Percentiles rank a stretch among this genome's conserved stretches.
Conservation (phyloP, 2,888 invertebrate genomes). For the Cheilosia soror region DNA sequence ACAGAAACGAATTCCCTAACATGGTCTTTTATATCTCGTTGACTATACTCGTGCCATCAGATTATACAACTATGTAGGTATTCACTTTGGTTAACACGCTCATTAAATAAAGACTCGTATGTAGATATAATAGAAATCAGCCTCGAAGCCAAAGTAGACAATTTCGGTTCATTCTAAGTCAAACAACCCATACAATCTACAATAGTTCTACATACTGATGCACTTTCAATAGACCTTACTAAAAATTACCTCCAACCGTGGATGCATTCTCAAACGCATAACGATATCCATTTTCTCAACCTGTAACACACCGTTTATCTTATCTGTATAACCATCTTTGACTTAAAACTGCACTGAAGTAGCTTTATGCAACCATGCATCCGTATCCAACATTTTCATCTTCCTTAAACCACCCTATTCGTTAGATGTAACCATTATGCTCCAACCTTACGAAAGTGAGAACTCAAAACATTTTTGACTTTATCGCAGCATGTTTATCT, state of each 20-base stretch:
- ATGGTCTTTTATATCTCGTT: too few relatives aligned
- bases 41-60: too few relatives aligned
- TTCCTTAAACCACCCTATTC: slow-evolving; percentile 51
- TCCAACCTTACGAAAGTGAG: slow-evolving; percentile 59
- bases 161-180: slow-evolving; percentile 33
- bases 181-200: slow-evolving; percentile 60
- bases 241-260: slow-evolving; percentile 36
- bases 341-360: slow-evolving; percentile 58
- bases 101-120: not conserved
- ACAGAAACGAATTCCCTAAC: too few relatives aligned
- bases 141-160: slow-evolving; percentile 22
- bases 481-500: slow-evolving; percentile 71
- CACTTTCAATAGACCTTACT: slow-evolving; percentile 16
- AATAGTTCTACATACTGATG: slow-evolving; percentile 27
- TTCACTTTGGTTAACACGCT: not conserved
- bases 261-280: slow-evolving; percentile 38
- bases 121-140: slow-evolving; percentile 37
- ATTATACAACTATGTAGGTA: too few relatives aligned
- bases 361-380: slow-evolving; percentile 48
- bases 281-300: slow-evolving; percentile 27
- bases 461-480: slow-evolving; percentile 70
- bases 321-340: slow-evolving; percentile 45
- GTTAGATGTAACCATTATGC: not conserved
- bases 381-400: slow-evolving; percentile 55
- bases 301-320: slow-evolving; percentile 65